phyloP scores from a whole-genome alignment of 2,888 invertebrate species.

The Temnothorax unifasciatus region DNA sequence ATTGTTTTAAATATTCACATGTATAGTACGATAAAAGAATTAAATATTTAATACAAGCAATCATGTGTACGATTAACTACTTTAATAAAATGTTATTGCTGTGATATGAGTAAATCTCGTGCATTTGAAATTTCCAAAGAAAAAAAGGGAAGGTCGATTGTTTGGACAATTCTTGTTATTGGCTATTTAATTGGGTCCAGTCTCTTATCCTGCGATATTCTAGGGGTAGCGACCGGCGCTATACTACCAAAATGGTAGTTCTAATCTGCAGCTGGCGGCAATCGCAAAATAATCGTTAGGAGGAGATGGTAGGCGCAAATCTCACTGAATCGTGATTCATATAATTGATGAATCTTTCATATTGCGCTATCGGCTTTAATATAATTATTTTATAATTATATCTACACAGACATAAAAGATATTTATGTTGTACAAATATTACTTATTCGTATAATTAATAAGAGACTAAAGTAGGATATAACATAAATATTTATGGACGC shows the following conservation, averaged over 20 bases:
- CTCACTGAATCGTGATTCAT: constrained; percentile 55
- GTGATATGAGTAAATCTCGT: constrained; percentile 15
- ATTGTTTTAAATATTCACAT: not conserved
- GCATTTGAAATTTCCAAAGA: constrained; percentile 35
- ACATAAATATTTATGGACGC: not conserved
- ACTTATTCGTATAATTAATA: not conserved
- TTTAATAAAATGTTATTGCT: constrained; percentile 14
- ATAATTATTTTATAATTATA: constrained; percentile 5
- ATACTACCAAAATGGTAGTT: constrained; percentile 71
- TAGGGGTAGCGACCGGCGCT: constrained; percentile 54
- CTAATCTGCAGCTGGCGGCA: constrained; percentile 84
- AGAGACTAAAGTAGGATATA: not conserved
- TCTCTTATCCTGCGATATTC: constrained; percentile 84
- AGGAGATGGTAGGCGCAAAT: constrained; percentile 65
- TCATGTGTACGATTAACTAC: not conserved
- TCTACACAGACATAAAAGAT: not conserved
- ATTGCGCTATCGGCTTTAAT: not conserved
- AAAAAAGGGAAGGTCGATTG: constrained; percentile 58
- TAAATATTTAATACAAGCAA: constrained; percentile 4
- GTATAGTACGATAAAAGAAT: not conserved
- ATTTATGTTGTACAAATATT: constrained; percentile 1
- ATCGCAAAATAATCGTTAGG: constrained; percentile 81
- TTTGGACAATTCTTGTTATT: constrained; percentile 80
- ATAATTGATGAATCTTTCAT: constrained; percentile 9
- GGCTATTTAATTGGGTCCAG: constrained; percentile 84